Base-by-base conservation (phyloP, 2,888 invertebrate genomes). In the Tetragonisca angustula region DNA sequence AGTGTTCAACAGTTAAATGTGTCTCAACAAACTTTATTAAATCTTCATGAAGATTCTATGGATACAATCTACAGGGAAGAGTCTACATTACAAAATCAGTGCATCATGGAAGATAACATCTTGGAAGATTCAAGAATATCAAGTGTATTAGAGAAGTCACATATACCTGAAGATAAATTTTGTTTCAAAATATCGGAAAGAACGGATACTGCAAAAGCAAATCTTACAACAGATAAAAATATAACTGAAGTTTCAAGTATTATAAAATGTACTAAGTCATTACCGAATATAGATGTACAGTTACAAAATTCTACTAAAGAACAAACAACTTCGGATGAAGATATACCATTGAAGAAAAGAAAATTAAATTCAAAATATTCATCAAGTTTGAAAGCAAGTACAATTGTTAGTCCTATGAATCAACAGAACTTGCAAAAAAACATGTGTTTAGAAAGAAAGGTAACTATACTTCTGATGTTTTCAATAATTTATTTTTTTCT, bases 261-360 rank as follows among this genome's bases (percentile, higher is more conserved):
- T 59, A 62, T 59, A 36, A 79, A 79, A 21, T 69, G 77, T 86
- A 24, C 65, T 9, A 82, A 76, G 19, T 77, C 73, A 15, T 70
- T 76, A 21, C 75, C 80, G 43, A 76, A 81, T 27, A 71, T 62
- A 24, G 76, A 80, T 62, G 50, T 67, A 6, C 76, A 83, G 13
- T 19, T 81, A 3, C 74, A 67, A 1, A 78, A 83, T 19, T 78
- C 84, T 67, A 52, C 65, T 32, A 79, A 82, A 52, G 78, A 83
- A n/a, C 67, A 76, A 73, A 65, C 62, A 70, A 64, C 67, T 52
- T 15, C 32, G 11, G 76, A 68, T 17, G 89, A 90, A 86, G 84
- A 88, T 77, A 77, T 79, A 61, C 76, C 89, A 21, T 43, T 73
- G 73, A 91, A 91, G 78, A 90, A 70, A 83, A 87, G 83, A 76